A percentile compares a stretch with the other conserved stretches of the same genome.
Conservation (phyloP, 2,888 invertebrate species). For the Eudemis profundana region DNA sequence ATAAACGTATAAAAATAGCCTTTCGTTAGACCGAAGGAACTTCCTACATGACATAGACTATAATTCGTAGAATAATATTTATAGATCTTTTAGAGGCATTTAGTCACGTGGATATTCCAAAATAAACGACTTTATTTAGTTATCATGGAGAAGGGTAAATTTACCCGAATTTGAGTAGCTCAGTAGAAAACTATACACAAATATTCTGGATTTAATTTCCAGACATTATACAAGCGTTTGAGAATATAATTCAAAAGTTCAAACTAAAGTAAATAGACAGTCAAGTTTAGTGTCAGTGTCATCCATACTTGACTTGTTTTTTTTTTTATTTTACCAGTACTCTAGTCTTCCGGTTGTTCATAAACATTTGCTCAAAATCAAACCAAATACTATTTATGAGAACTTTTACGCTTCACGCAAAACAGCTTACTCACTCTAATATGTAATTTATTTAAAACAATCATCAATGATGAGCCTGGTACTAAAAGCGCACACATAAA, state of each 20-base stretch:
- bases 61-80: constrained; percentile 4
- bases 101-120: constrained; percentile 5
- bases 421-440: not conserved
- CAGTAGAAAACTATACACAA: not conserved
- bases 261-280: constrained; percentile 4
- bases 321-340: not conserved
- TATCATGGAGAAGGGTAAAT: not conserved
- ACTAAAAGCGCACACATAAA: too few relatives aligned
- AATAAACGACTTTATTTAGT: not conserved
- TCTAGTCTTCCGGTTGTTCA: constrained; percentile 18
- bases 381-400: constrained; percentile 14
- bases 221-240: not conserved
- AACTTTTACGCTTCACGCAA: not conserved
- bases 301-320: not conserved
- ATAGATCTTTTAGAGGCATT: constrained; percentile 5
- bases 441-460: not conserved
- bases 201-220: not conserved
- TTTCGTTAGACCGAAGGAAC: not conserved
- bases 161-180: not conserved
- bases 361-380: constrained; percentile 13
- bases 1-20: not conserved
- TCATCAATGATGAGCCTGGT: not conserved
- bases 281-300: not conserved
- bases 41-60: constrained; percentile 1
- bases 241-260: not conserved